Evolutionary conservation across 2,797 vertebrate genomes (phyloP).

Genomic region (Esox lucius): DNA sequence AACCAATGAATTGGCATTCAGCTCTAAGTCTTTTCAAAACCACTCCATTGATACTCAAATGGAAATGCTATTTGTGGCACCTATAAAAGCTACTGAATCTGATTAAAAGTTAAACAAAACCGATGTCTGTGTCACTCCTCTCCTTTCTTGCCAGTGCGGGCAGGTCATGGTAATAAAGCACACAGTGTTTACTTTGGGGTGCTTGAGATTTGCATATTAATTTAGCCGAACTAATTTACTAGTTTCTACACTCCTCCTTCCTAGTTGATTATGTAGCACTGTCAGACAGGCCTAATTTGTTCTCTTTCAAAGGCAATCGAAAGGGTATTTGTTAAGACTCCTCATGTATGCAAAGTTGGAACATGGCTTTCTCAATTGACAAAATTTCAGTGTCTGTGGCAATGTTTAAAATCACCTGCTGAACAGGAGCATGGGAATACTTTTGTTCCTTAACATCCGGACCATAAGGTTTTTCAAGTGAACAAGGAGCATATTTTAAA

Average conservation of each 20-base stretch:
- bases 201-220: conserved; percentile 54
- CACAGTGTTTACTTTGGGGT: conserved; percentile 21
- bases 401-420: conserved; percentile 21
- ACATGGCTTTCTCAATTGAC: conserved; percentile 10
- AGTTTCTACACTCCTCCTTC: conserved; percentile 44
- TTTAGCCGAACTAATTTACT: conserved; percentile 52
- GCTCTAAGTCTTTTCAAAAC: not conserved
- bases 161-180: conserved; percentile 44
- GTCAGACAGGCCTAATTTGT: conserved; percentile 55
- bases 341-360: conserved; percentile 31
- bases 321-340: conserved; percentile 45
- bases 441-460: conserved; percentile 22
- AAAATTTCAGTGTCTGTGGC: not conserved
- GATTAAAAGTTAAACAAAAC: conserved; percentile 2
- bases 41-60: not conserved
- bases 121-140: conserved; percentile 24
- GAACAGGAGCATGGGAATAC: conserved; percentile 19
- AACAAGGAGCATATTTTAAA: conserved; percentile 35
- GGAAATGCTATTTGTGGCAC: not conserved
- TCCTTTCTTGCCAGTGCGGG: conserved; percentile 30
- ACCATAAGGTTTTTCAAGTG: conserved; percentile 39
- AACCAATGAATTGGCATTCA: conserved; percentile 1
- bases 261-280: conserved; percentile 58
- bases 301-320: conserved; percentile 50
- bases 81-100: not conserved